Evolutionary conservation across 2,888 invertebrate species (phyloP), one percentile per base, ranked within the genome.

Genomic region (Erebia aethiops): DNA sequence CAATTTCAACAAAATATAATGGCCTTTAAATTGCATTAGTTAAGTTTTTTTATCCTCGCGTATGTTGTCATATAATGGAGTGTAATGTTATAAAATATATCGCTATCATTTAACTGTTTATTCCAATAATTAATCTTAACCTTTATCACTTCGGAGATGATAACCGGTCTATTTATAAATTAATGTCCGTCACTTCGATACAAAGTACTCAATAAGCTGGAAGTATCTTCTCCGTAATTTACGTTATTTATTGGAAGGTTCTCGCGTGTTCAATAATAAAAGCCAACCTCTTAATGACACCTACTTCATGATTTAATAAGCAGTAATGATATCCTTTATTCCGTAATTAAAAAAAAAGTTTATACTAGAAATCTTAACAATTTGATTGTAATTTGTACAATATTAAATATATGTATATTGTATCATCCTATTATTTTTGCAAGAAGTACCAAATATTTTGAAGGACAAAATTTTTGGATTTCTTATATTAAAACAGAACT

Each of bases 101-200:
- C 51, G 43, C 61, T 68, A 66, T 70, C 70, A 62, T 49, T 62
- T 18, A 49, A 54, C 70, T 63, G 67, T 62, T 62, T 73, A 61
- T 65, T 58, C 26, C 68, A 65, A 65, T 71, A 71, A 66, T 71
- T 57, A 71, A 73, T 65, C 46, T 66, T 67, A 66, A 60, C 62
- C 69, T 71, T 69, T 73, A 73, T 73, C 71, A 67, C 66, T 67
- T 62, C 41, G 0, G 49, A 67, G 66, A 71, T 64, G 66, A 71
- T 71, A 69, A 73, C 65, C 69, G 67, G 49, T 52, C 65, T 71
- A 67, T 73, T 70, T 71, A 73, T 73, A 71, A 63, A 51, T 51
- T 14, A 51, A 18, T 68, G 67, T 71, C 49, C 52, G 18, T 71
- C 54, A 62, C 56, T 52, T 58, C 70, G 4, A 62, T 60, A 65